phyloP scores from a whole-genome alignment of 53 echinoderm and acorn worm genomes.

The Paracentrotus lividus region DNA sequence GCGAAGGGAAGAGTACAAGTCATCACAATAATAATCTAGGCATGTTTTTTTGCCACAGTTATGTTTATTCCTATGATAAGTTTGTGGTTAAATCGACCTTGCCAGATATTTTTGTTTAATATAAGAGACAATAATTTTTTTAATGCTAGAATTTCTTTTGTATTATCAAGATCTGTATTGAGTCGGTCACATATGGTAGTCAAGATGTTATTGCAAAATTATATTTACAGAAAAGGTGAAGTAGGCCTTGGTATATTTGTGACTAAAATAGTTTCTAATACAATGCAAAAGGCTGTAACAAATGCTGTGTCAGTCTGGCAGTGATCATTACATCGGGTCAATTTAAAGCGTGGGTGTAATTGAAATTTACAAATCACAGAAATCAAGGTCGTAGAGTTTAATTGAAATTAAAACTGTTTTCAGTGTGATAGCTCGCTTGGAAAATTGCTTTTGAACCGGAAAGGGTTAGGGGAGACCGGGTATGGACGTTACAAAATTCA shows the following conservation, averaged over 20 bases:
- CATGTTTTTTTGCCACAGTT: no score
- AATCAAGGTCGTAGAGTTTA: not conserved
- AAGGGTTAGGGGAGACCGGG: no score
- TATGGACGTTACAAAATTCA: no score
- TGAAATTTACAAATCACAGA: not conserved
- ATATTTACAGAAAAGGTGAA: not conserved
- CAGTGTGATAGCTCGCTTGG: not conserved
- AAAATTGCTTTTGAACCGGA: constrained; percentile 6
- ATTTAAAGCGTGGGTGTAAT: not conserved
- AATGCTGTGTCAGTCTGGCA: not conserved
- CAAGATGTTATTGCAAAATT: not conserved
- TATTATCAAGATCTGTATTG: not conserved
- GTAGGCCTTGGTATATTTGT: no score
- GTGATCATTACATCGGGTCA: no score
- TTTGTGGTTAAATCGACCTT: no score
- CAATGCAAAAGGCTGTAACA: not conserved
- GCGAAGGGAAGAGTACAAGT: no score
- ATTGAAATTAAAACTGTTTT: not conserved
- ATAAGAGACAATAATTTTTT: no score
- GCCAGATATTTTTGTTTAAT: no score
- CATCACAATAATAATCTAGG: no score
- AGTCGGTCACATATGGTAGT: not conserved
- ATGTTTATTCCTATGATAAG: no score
- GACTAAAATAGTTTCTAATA: not conserved
- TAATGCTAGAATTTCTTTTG: no score